These are phyloP conservation scores for Phortica okadai DNA, from an alignment of 2,888 invertebrate species.

Conservation along the genomic window DNA sequence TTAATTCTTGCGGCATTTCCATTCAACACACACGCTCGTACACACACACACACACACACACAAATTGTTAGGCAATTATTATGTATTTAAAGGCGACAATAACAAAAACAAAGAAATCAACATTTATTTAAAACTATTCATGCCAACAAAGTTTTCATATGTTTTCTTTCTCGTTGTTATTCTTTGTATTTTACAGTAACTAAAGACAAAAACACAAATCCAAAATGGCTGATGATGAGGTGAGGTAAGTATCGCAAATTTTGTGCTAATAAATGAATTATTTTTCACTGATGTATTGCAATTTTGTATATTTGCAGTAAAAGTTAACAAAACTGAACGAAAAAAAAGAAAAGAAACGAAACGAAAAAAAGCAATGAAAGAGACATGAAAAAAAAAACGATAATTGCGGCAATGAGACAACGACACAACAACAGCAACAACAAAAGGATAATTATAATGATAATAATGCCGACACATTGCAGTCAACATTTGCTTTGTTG, in stretches of 20 bases:
- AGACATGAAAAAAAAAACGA: background rate
- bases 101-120: background rate
- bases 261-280: background rate
- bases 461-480: background rate
- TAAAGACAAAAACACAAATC: conserved; percentile 70
- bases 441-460: background rate
- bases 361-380: background rate
- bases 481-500: background rate
- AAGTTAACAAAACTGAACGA: conserved; percentile 16
- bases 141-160: background rate
- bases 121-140: too few relatives aligned
- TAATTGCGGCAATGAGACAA: background rate
- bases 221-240: conserved; percentile 96
- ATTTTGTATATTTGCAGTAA: conserved; percentile 43
- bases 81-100: too few relatives aligned
- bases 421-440: background rate
- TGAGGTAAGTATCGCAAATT: conserved; percentile 84
- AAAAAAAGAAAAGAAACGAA: background rate
- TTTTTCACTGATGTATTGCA: background rate
- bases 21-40: background rate
- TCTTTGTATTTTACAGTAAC: conserved; percentile 62
- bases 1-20: background rate
- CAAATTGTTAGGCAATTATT: too few relatives aligned
- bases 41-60: background rate
- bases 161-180: background rate